Percentiles rank a stretch among this genome's conserved stretches.
phyloP scores from a whole-genome alignment of 2,888 invertebrate species.

The Helobdella robusta region DNA sequence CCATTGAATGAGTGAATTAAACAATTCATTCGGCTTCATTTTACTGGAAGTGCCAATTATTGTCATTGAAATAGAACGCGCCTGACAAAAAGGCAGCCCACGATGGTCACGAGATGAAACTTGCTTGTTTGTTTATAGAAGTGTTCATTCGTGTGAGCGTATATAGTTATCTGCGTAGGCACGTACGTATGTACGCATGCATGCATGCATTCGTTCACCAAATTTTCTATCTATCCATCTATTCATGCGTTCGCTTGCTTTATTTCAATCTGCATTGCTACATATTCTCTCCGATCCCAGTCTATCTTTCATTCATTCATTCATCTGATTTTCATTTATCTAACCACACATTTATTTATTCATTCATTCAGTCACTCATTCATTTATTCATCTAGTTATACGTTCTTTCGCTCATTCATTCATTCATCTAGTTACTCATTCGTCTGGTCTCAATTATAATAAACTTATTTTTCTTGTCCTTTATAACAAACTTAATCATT shows the following conservation, averaged over 20 bases:
- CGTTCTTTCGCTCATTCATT: not conserved
- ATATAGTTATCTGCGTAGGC: not conserved
- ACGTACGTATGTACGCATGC: conserved; percentile 3
- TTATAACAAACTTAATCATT: no score
- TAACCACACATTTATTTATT: not conserved
- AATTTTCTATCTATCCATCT: not conserved
- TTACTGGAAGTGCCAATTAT: no score
- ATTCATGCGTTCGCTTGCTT: not conserved
- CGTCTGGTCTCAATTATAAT: no score
- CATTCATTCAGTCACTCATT: not conserved
- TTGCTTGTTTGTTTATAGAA: not conserved
- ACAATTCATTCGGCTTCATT: no score
- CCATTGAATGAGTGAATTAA: no score
- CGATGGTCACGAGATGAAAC: no score
- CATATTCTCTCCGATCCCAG: no score
- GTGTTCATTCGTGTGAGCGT: not conserved
- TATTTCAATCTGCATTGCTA: not conserved
- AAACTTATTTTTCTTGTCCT: no score
- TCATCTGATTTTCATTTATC: not conserved
- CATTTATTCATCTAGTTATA: not conserved
- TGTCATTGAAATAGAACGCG: no score
- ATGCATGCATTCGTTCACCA: not conserved
- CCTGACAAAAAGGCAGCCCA: no score
- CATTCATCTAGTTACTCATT: not conserved
- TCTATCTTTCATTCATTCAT: no score